Conservation (phyloP, 2,113 vertebrate species). For the Gorsachius goisagi region DNA sequence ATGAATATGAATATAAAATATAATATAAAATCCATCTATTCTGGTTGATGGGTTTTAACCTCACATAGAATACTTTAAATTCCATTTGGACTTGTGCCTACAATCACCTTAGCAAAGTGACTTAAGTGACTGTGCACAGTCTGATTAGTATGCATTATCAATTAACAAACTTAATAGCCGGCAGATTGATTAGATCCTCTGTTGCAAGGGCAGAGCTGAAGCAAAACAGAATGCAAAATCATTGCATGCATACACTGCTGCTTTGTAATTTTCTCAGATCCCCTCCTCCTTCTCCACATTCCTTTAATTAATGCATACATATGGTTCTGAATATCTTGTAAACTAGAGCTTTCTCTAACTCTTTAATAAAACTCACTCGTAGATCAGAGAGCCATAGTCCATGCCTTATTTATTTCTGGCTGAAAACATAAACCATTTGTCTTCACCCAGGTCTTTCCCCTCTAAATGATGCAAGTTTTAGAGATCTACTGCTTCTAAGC, state of each 20-base stretch:
- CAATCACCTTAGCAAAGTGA: conserved; percentile 99
- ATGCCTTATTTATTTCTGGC: conserved; percentile 56
- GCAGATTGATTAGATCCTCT: conserved; percentile 99
- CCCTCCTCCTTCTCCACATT: conserved; percentile 91
- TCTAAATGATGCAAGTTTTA: too few relatives aligned
- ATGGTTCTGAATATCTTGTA: conserved; percentile 91
- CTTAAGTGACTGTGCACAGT: conserved; percentile 95
- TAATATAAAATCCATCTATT: too few relatives aligned
- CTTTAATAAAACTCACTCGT: conserved; percentile 83
- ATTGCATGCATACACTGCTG: conserved; percentile 83
- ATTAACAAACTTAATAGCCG: conserved; percentile 99
- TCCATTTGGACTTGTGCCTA: conserved; percentile 99
- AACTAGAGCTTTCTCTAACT: conserved; percentile 83
- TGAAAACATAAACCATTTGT: too few relatives aligned
- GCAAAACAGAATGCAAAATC: conserved; percentile 99
- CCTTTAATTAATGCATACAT: conserved; percentile 96
- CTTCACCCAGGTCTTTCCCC: too few relatives aligned
- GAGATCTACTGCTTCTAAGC: too few relatives aligned
- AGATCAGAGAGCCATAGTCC: conserved; percentile 50
- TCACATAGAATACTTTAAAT: conserved; percentile 98
- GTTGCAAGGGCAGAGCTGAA: conserved; percentile 96
- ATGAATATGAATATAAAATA: conserved; percentile 2
- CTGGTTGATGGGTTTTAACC: background rate
- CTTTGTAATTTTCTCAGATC: conserved; percentile 87
- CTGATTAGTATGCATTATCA: conserved; percentile 99